Percentiles rank a stretch among this genome's conserved stretches.
Conservation (phyloP, 2,113 vertebrate species). For the Corvus moneduloides region DNA sequence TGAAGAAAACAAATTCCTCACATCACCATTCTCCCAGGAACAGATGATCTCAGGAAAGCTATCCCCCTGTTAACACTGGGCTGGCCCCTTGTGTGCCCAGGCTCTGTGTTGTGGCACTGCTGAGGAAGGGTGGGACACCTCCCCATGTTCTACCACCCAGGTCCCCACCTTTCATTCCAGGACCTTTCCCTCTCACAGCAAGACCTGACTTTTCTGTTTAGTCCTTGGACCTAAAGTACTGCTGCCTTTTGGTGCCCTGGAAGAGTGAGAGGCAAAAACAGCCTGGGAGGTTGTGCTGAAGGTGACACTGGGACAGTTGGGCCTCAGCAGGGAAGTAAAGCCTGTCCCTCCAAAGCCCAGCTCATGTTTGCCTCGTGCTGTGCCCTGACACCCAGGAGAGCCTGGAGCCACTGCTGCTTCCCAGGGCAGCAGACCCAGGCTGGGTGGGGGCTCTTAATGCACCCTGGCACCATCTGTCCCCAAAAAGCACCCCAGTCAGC, state of each 20-base stretch:
- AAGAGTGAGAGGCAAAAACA: background rate
- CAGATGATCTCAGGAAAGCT: background rate
- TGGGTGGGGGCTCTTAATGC: background rate
- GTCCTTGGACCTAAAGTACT: background rate
- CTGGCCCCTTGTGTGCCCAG: background rate
- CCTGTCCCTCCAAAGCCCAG: background rate
- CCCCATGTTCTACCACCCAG: background rate
- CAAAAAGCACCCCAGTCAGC: background rate
- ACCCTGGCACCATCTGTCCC: background rate
- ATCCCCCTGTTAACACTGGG: background rate
- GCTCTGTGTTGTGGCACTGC: background rate
- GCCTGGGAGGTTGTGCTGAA: background rate
- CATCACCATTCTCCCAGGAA: background rate
- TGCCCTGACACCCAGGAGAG: background rate
- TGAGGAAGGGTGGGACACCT: background rate
- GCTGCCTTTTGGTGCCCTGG: background rate
- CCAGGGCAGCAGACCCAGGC: background rate
- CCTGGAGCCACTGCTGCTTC: background rate
- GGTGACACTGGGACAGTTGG: background rate
- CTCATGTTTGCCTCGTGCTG: accelerated
- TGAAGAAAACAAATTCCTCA: background rate
- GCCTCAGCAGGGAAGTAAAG: background rate
- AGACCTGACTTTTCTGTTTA: background rate
- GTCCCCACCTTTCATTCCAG: background rate
- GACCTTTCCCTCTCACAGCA: background rate